Evolutionary conservation across 2,113 vertebrate genomes (phyloP).

Genomic region (Rhabdornis inornatus): DNA sequence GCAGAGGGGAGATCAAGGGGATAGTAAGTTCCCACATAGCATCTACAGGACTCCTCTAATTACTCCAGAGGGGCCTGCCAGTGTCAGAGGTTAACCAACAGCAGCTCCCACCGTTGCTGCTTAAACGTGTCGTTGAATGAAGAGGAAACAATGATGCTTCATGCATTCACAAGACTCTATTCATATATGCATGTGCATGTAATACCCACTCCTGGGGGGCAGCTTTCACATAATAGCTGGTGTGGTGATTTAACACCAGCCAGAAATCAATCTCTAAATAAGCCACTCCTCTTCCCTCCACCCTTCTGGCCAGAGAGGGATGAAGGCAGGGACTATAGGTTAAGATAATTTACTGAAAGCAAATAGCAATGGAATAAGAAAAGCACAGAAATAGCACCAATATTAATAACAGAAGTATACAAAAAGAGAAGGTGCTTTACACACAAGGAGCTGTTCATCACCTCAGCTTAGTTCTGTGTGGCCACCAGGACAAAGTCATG

Average conservation of each 20-base stretch:
- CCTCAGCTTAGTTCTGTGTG: neutral
- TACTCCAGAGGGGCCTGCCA: neutral
- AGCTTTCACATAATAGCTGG: neutral
- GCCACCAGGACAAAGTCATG: rapidly evolving
- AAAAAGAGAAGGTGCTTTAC: neutral
- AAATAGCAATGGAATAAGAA: neutral
- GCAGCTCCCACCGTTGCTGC: rapidly evolving
- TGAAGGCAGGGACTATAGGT: neutral
- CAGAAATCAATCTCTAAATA: neutral
- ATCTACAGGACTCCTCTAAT: neutral
- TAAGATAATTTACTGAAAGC: neutral
- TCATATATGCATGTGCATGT: rapidly evolving
- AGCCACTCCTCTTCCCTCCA: neutral
- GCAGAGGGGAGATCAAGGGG: neutral
- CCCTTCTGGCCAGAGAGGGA: neutral
- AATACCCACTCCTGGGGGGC: neutral
- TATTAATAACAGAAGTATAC: neutral
- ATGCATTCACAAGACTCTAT: neutral
- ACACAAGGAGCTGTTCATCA: neutral
- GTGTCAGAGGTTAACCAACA: neutral
- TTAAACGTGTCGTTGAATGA: neutral
- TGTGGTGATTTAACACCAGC: neutral
- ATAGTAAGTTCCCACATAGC: neutral
- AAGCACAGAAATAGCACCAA: neutral
- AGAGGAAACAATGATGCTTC: neutral